phyloP scores from a whole-genome alignment of 1,140 invertebrate species.

The Lepidurus arcticus region DNA sequence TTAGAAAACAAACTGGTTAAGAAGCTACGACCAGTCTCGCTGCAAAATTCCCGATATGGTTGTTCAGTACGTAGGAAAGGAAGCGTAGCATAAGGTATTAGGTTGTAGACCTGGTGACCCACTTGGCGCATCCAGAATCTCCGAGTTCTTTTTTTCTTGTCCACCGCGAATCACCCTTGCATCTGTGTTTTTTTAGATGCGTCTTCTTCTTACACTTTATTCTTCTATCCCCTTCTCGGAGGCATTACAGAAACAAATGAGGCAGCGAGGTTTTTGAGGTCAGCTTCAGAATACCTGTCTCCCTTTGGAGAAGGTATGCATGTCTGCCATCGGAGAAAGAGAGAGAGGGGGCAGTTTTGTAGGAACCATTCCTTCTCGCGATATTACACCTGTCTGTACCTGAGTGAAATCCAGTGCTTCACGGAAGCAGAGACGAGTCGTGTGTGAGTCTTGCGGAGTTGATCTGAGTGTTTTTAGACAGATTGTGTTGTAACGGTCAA shows the following conservation, averaged over 20 bases:
- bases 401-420: constrained; percentile 16
- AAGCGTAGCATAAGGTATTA: not conserved
- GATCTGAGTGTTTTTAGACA: not conserved
- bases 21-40: too few relatives aligned
- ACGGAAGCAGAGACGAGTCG: not conserved
- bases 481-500: too few relatives aligned
- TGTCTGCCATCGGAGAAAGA: not conserved
- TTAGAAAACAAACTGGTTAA: too few relatives aligned
- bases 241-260: not conserved
- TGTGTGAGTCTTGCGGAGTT: not conserved
- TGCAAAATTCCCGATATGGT: not conserved
- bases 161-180: not conserved
- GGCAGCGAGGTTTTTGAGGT: constrained; percentile 9
- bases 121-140: constrained; percentile 6
- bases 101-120: constrained; percentile 17
- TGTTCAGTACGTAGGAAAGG: not conserved
- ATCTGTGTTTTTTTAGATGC: not conserved
- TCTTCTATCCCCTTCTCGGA: not conserved
- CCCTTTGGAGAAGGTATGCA: not conserved
- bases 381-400: constrained; percentile 9
- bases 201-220: not conserved
- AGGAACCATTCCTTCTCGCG: not conserved
- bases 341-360: not conserved
- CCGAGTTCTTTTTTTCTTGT: not conserved
- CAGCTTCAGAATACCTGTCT: not conserved